These are phyloP conservation scores for Mormyrus lacerda DNA, from an alignment of 2,113 vertebrate genomes.

Conservation along the genomic window DNA sequence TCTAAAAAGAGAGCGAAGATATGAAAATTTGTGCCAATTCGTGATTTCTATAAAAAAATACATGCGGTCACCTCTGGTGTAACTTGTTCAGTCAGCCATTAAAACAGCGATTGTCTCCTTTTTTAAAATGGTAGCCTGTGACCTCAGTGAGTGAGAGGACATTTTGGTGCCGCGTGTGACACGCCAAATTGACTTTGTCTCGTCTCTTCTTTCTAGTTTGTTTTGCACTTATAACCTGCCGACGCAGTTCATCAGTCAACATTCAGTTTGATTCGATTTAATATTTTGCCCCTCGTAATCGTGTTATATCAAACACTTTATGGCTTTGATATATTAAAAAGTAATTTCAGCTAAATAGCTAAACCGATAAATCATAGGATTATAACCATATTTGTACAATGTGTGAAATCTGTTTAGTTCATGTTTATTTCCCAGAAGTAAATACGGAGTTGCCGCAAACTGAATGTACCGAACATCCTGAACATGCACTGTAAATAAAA, in stretches of 20 bases:
- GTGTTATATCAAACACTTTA: neutral
- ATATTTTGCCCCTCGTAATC: neutral
- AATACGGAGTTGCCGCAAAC: neutral
- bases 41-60: neutral
- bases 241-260: neutral
- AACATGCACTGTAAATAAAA: neutral
- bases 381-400: neutral
- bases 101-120: neutral
- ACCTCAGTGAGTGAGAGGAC: neutral
- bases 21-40: neutral
- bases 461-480: neutral
- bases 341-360: neutral
- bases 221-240: neutral
- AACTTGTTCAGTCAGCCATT: neutral
- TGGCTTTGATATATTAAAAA: neutral
- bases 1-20: neutral
- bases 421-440: neutral
- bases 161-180: neutral
- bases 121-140: neutral
- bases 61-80: neutral
- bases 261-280: neutral
- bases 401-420: neutral
- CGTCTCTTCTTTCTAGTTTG: neutral
- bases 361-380: neutral
- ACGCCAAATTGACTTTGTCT: neutral